Percentiles rank a stretch among this genome's conserved stretches.
phyloP scores from a whole-genome alignment of 2,888 invertebrate species.

The Nemotelus pantherinus region DNA sequence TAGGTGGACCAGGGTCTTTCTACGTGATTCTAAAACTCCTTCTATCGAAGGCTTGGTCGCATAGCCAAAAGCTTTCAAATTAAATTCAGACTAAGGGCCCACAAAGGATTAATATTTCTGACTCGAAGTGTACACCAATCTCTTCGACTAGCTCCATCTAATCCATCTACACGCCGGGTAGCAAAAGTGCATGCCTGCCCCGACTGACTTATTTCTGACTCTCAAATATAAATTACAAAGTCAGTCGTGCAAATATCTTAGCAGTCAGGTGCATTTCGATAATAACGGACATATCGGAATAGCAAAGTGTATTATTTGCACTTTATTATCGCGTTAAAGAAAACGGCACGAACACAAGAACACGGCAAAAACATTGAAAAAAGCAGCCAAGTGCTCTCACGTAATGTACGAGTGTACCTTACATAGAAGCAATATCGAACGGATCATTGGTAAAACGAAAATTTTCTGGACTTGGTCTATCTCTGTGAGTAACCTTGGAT shows the following conservation, averaged over 20 bases:
- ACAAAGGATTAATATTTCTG: too few species aligned
- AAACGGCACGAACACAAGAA: slow-evolving; percentile 52
- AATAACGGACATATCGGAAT: slow-evolving; percentile 32
- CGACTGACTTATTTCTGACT: slow-evolving; percentile 26
- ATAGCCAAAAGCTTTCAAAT: too few species aligned
- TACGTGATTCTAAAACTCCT: too few species aligned
- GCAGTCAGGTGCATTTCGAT: slow-evolving; percentile 39
- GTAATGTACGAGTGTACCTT: neutral
- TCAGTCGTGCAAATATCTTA: slow-evolving; percentile 38
- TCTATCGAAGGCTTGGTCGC: too few species aligned
- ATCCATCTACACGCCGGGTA: neutral
- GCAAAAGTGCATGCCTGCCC: neutral
- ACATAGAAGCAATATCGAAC: neutral
- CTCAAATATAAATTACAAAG: slow-evolving; percentile 37
- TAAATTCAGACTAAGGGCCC: too few species aligned
- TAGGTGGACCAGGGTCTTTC: too few species aligned
- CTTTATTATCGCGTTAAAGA: slow-evolving; percentile 64
- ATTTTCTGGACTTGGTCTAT: slow-evolving; percentile 22
- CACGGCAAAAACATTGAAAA: neutral
- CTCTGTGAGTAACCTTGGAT: slow-evolving; percentile 11
- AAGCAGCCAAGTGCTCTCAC: too few species aligned
- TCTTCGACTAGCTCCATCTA: neutral
- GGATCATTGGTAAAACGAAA: slow-evolving; percentile 10
- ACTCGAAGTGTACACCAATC: neutral
- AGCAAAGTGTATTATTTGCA: slow-evolving; percentile 63